Percentiles rank a stretch among this genome's conserved stretches.
Conservation (phyloP, 2,888 invertebrate species). For the Andrena trimmerana region DNA sequence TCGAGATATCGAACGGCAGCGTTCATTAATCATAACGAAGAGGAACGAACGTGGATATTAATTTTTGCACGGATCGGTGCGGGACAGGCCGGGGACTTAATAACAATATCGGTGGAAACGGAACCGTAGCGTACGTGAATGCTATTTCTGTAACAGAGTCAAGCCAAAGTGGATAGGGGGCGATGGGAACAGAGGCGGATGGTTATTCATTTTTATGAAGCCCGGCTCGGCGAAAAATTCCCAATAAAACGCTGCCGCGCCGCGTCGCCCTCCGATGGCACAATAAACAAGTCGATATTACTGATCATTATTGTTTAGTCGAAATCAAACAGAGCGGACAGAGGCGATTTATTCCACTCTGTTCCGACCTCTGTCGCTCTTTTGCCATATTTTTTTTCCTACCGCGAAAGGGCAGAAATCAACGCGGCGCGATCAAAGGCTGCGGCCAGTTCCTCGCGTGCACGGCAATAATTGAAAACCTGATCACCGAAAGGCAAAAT, state of each 20-base stretch:
- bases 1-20: background rate
- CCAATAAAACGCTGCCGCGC: slow-evolving; percentile 48
- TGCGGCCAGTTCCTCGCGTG: slow-evolving; percentile 51
- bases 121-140: slow-evolving; percentile 19
- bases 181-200: slow-evolving; percentile 27
- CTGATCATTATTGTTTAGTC: slow-evolving; percentile 71
- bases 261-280: slow-evolving; percentile 41
- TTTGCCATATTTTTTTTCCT: background rate
- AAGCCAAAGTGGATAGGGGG: slow-evolving; percentile 24
- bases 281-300: slow-evolving; percentile 73
- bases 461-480: slow-evolving; percentile 73
- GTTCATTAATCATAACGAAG: background rate
- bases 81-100: slow-evolving; percentile 39
- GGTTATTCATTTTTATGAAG: slow-evolving; percentile 64
- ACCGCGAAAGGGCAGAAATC: slow-evolving; percentile 52
- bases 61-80: slow-evolving; percentile 5
- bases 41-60: slow-evolving; percentile 10
- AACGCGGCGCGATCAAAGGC: slow-evolving; percentile 67
- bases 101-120: slow-evolving; percentile 52
- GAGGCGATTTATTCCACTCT: slow-evolving; percentile 59
- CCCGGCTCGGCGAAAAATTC: slow-evolving; percentile 46
- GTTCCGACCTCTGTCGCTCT: slow-evolving; percentile 9
- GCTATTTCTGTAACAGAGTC: slow-evolving; percentile 43
- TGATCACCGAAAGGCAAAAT: slow-evolving; percentile 61
- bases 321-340: slow-evolving; percentile 61